A percentile compares a stretch with the other conserved stretches of the same genome.
phyloP scores from a whole-genome alignment of 2,797 vertebrate species.

The Euthynnus affinis region DNA sequence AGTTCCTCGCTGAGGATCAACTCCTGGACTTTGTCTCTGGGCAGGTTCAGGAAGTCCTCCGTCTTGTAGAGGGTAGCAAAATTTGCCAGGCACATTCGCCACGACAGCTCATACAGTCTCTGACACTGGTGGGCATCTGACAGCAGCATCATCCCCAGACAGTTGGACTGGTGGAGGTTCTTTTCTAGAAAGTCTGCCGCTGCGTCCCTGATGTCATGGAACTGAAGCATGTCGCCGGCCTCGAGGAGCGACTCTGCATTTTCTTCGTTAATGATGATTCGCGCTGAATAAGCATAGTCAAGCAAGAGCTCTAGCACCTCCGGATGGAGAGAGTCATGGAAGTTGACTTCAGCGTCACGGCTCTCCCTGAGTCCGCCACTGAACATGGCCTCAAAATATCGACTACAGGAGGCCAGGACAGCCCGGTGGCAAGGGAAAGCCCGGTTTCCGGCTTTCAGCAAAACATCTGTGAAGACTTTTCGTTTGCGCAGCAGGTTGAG shows the following conservation, averaged over 20 bases:
- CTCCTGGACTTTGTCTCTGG: conserved; percentile 88
- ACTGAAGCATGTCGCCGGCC: conserved; percentile 92
- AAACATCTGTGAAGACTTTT: conserved; percentile 88
- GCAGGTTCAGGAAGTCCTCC: conserved; percentile 89
- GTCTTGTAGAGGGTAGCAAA: conserved; percentile 87
- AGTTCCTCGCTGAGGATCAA: conserved; percentile 90
- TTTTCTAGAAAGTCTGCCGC: conserved; percentile 90
- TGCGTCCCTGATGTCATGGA: conserved; percentile 90
- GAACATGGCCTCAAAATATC: conserved; percentile 93
- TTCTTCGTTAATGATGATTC: conserved; percentile 91
- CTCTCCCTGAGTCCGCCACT: conserved; percentile 88
- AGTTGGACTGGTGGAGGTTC: conserved; percentile 90
- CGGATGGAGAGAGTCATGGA: conserved; percentile 89
- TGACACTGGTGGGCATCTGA: conserved; percentile 90
- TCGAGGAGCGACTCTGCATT: conserved; percentile 91
- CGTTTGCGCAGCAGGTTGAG: conserved; percentile 89
- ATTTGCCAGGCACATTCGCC: conserved; percentile 90
- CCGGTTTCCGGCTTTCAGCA: conserved; percentile 86
- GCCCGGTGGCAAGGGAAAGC: conserved; percentile 90
- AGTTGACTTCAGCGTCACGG: conserved; percentile 87
- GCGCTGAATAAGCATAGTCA: conserved; percentile 90
- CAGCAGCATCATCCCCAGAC: conserved; percentile 91
- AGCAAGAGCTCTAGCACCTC: conserved; percentile 91
- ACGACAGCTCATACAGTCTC: conserved; percentile 88
- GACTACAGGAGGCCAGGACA: conserved; percentile 89